A percentile compares a stretch with the other conserved stretches of the same genome.
Conservation (phyloP, 2,113 vertebrate genomes). For the Dicaeum eximium region DNA sequence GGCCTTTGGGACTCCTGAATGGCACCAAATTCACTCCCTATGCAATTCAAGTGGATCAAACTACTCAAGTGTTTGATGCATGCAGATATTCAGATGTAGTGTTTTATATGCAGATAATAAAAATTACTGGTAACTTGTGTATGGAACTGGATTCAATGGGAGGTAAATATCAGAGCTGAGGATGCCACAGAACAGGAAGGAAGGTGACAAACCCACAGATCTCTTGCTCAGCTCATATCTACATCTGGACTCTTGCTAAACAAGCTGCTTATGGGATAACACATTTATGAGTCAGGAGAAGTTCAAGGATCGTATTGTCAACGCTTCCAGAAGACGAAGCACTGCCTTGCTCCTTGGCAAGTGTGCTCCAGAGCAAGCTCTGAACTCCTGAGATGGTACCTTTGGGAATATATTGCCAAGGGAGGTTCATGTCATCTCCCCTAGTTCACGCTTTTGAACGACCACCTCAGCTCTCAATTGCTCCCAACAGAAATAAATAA, state of each 20-base stretch:
- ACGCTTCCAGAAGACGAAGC: not conserved
- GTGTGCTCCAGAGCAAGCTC: not conserved
- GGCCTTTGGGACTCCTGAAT: not conserved
- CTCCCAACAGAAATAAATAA: not conserved
- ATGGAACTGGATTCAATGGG: not conserved
- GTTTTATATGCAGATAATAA: not conserved
- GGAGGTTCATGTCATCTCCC: not conserved
- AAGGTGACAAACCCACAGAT: not conserved
- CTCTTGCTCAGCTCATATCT: not conserved
- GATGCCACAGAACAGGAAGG: not conserved
- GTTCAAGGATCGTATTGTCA: not conserved
- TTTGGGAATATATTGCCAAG: not conserved
- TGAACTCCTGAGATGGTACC: not conserved
- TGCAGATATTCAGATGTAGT: not conserved
- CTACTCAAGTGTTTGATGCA: not conserved
- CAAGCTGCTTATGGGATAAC: not conserved
- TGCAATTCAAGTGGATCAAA: not conserved
- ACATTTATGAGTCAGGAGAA: not conserved
- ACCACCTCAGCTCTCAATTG: not conserved
- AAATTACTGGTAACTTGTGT: not conserved
- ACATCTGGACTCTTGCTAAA: not conserved
- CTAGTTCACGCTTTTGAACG: not conserved
- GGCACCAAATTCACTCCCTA: not conserved
- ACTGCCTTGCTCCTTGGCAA: not conserved
- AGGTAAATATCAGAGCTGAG: not conserved